Percentiles rank a stretch among this genome's conserved stretches.
These are phyloP conservation scores for Pseudococcus viburni DNA, from an alignment of 2,888 invertebrate genomes.

Conservation along the genomic window DNA sequence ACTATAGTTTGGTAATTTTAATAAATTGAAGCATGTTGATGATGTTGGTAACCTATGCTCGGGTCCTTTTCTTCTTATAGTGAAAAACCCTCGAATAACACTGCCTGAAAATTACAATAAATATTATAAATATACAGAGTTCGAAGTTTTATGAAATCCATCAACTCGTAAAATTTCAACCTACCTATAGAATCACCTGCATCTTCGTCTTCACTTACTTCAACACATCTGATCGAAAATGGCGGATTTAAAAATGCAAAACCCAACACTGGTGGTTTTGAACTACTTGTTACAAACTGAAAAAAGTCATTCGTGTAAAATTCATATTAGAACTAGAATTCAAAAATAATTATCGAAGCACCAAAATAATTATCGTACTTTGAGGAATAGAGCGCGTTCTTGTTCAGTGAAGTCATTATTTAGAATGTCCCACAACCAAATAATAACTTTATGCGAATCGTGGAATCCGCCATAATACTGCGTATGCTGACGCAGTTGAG, in stretches of 20 bases:
- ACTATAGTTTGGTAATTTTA: constrained; percentile 98
- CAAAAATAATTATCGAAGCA: neutral
- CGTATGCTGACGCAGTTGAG: constrained; percentile 89
- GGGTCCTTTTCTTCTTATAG: constrained; percentile 94
- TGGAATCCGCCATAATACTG: constrained; percentile 99
- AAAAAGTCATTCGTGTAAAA: constrained; percentile 67
- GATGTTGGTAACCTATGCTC: constrained; percentile 97
- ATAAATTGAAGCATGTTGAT: constrained; percentile 98
- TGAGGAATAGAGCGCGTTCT: constrained; percentile 94
- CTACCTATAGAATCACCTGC: constrained; percentile 87
- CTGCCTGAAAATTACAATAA: constrained; percentile 77
- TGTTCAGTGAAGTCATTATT: constrained; percentile 94
- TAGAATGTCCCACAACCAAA: constrained; percentile 99
- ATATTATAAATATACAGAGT: neutral
- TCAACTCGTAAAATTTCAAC: neutral
- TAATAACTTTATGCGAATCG: constrained; percentile 95
- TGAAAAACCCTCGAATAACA: constrained; percentile 97
- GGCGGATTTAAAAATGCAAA: constrained; percentile 97
- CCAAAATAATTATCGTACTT: constrained; percentile 76
- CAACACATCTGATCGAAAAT: constrained; percentile 98
- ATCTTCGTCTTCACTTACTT: constrained; percentile 98
- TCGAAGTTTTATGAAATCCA: neutral
- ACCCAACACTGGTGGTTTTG: constrained; percentile 95
- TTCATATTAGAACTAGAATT: constrained; percentile 38
- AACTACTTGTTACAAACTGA: constrained; percentile 94